phyloP scores from a whole-genome alignment of 1,140 invertebrate species.

The Cyphomyrmex costatus region DNA sequence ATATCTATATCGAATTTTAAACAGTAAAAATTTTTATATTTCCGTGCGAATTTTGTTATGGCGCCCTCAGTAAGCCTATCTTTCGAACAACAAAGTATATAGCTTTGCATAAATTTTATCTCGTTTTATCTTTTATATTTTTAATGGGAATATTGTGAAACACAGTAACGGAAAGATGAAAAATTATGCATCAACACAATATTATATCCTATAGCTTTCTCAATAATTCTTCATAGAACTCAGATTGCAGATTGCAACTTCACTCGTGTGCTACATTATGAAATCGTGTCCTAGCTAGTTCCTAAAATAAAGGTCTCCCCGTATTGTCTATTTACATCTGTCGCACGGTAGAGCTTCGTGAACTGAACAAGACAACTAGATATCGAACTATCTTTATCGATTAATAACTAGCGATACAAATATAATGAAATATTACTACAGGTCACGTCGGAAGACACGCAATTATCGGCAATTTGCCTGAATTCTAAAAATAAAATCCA shows the following conservation, averaged over 20 bases:
- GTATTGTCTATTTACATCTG: slow-evolving; percentile 59
- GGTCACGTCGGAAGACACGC: not conserved
- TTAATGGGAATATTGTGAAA: too few species aligned
- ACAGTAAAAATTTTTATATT: too few species aligned
- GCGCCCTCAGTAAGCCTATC: too few species aligned
- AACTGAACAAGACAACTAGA: not conserved
- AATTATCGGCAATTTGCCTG: slow-evolving; percentile 23
- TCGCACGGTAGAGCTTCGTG: slow-evolving; percentile 1
- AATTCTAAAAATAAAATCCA: slow-evolving; percentile 24
- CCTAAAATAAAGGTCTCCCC: slow-evolving; percentile 55
- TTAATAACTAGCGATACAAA: slow-evolving; percentile 19
- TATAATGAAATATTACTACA: not conserved
- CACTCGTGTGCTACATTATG: slow-evolving; percentile 13
- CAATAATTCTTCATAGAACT: not conserved
- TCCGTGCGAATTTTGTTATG: too few species aligned
- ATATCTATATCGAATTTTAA: too few species aligned
- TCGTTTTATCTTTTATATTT: too few species aligned
- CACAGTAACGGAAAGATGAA: too few species aligned
- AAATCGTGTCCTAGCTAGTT: slow-evolving; percentile 2
- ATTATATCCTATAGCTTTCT: not conserved
- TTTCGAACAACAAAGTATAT: too few species aligned
- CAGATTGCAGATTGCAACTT: not conserved
- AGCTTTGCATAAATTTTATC: too few species aligned
- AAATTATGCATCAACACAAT: not conserved
- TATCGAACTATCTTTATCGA: not conserved